phyloP scores from a whole-genome alignment of 2,797 vertebrate species.

The Echeneis naucrates region DNA sequence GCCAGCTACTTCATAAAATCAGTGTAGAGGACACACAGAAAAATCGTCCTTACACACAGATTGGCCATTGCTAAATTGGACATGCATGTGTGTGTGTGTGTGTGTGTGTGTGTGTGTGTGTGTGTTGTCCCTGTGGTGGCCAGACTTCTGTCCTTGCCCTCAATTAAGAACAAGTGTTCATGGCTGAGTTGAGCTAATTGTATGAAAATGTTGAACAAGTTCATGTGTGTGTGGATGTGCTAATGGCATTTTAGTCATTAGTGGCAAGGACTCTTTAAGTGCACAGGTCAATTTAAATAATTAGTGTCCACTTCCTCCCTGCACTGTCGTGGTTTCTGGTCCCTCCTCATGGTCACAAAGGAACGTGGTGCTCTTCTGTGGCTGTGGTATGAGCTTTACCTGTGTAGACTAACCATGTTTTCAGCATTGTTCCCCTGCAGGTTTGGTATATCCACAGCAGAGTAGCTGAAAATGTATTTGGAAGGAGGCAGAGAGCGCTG shows the following conservation, averaged over 20 bases:
- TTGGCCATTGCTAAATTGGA: slow-evolving; percentile 43
- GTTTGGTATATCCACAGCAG: background rate
- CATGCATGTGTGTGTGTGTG: slow-evolving; percentile 21
- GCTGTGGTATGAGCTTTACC: background rate
- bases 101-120: slow-evolving; percentile 5
- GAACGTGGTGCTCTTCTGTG: slow-evolving; percentile 1
- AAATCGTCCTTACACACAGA: slow-evolving; percentile 34
- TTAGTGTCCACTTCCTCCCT: slow-evolving; percentile 52
- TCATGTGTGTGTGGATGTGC: slow-evolving; percentile 32
- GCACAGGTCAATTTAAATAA: slow-evolving; percentile 67
- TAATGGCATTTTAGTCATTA: slow-evolving; percentile 65
- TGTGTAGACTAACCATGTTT: background rate
- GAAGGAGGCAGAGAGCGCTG: background rate
- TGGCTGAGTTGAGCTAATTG: slow-evolving; percentile 70
- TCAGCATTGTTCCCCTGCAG: background rate
- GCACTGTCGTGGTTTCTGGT: slow-evolving; percentile 1
- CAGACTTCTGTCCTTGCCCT: slow-evolving; percentile 61
- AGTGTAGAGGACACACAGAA: slow-evolving; percentile 40
- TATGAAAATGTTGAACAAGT: slow-evolving; percentile 56
- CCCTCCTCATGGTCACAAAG: slow-evolving; percentile 10
- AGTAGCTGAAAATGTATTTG: background rate
- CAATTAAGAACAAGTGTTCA: slow-evolving; percentile 48
- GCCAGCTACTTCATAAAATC: slow-evolving; percentile 54
- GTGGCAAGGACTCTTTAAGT: slow-evolving; percentile 62
- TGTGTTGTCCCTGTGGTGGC: slow-evolving; percentile 32